Conservation (phyloP, 2,888 invertebrate species). For the Catocala nupta region DNA sequence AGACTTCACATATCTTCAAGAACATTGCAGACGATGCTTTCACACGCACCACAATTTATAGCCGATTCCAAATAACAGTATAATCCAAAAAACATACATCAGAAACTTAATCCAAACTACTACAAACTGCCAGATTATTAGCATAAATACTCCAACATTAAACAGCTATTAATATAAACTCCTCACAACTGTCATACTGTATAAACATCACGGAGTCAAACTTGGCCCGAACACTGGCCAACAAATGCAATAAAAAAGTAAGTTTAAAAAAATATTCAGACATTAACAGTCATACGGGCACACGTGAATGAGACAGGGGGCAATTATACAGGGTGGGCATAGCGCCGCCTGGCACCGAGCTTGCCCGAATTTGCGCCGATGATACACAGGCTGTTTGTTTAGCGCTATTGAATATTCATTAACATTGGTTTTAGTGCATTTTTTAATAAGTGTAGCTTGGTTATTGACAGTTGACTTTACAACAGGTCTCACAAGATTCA, state of each 20-base stretch:
- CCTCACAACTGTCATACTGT: slow-evolving; percentile 34
- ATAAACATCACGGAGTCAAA: slow-evolving; percentile 21
- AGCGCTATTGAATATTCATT: slow-evolving; percentile 41
- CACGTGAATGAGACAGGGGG: slow-evolving; percentile 72
- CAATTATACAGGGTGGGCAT: slow-evolving; percentile 79
- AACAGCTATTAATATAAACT: slow-evolving; percentile 41
- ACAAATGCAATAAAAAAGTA: slow-evolving; percentile 32
- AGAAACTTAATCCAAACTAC: slow-evolving; percentile 11
- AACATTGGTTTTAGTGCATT: background rate
- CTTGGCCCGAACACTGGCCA: background rate
- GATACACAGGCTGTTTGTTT: slow-evolving; percentile 62
- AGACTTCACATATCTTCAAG: too few relatives aligned
- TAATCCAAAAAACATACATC: background rate
- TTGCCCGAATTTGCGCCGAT: slow-evolving; percentile 79
- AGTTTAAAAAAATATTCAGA: slow-evolving; percentile 31
- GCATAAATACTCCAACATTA: slow-evolving; percentile 38
- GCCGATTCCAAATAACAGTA: background rate
- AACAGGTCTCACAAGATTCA: too few relatives aligned
- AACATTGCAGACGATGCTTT: too few relatives aligned
- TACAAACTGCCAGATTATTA: slow-evolving; percentile 33
- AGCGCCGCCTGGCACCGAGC: slow-evolving; percentile 79
- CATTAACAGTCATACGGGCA: slow-evolving; percentile 66
- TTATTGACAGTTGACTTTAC: too few relatives aligned
- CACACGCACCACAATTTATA: background rate
- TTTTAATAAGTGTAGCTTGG: too few relatives aligned